Conservation (phyloP, 1,140 invertebrate genomes). For the Meloidogyne floridensis region DNA sequence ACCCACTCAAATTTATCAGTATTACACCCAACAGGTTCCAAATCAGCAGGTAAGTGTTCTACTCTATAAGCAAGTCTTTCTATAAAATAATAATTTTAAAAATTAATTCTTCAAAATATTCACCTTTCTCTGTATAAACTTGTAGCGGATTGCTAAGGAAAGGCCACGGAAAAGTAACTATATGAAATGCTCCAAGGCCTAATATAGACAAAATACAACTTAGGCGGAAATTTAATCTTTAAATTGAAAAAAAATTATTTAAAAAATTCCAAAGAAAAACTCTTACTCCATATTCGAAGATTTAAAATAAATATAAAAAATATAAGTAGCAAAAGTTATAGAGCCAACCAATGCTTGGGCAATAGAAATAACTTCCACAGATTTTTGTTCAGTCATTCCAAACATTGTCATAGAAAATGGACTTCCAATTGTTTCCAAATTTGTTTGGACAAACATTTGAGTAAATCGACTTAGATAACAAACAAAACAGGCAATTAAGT, state of each 20-base stretch:
- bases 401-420: slow-evolving; percentile 49
- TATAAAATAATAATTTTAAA: slow-evolving; percentile 14
- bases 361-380: slow-evolving; percentile 37
- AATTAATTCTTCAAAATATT: slow-evolving; percentile 8
- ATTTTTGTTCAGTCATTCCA: slow-evolving; percentile 40
- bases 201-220: slow-evolving; percentile 38
- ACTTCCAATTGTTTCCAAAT: slow-evolving; percentile 46
- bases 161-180: slow-evolving; percentile 51
- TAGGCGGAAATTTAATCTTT: slow-evolving; percentile 45
- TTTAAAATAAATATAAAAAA: slow-evolving; percentile 44
- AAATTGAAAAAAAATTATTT: slow-evolving; percentile 8
- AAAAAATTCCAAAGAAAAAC: neutral
- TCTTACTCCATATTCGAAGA: slow-evolving; percentile 37
- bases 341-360: slow-evolving; percentile 35
- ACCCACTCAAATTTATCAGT: slow-evolving; percentile 33
- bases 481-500: slow-evolving; percentile 41
- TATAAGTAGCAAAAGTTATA: slow-evolving; percentile 40
- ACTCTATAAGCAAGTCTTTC: slow-evolving; percentile 3
- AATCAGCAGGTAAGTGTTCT: slow-evolving; percentile 24
- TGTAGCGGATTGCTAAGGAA: slow-evolving; percentile 39
- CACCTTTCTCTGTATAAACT: slow-evolving; percentile 26
- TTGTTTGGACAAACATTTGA: slow-evolving; percentile 50
- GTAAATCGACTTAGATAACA: slow-evolving; percentile 52
- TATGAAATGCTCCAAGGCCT: slow-evolving; percentile 39
- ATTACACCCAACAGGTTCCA: slow-evolving; percentile 46